Percentiles rank a stretch among this genome's conserved stretches.
phyloP scores from a whole-genome alignment of 2,113 vertebrate genomes.

The Podarcis raffonei region DNA sequence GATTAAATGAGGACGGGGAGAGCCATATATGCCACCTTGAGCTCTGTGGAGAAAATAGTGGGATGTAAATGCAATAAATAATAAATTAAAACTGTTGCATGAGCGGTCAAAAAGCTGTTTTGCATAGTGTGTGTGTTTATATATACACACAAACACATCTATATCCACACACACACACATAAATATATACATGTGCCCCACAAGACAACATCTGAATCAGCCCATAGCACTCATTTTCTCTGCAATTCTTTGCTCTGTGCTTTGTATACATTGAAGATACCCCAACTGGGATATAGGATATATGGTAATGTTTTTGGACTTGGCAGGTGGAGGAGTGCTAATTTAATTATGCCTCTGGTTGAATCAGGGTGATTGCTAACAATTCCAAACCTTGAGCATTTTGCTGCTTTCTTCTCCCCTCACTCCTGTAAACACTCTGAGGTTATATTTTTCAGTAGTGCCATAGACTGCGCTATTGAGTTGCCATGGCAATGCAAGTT shows the following conservation, averaged over 20 bases:
- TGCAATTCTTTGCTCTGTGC: background rate
- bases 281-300: background rate
- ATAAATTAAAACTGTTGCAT: background rate
- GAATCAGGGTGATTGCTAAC: background rate
- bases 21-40: too few species aligned
- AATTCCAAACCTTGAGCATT: conserved; percentile 18
- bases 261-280: background rate
- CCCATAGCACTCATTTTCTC: background rate
- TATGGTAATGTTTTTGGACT: background rate
- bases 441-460: background rate
- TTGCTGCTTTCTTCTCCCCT: background rate
- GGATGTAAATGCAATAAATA: too few species aligned
- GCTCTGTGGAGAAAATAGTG: too few species aligned
- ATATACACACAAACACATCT: background rate
- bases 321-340: background rate
- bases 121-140: background rate
- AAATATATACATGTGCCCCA: too few species aligned
- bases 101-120: background rate
- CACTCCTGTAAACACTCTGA: background rate
- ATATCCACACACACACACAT: too few species aligned
- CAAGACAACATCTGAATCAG: background rate
- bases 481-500: conserved; percentile 30
- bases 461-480: conserved; percentile 7
- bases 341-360: conserved; percentile 1
- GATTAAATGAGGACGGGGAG: too few species aligned